These are phyloP conservation scores for Samia ricini DNA, from an alignment of 1,140 invertebrate genomes.

Conservation along the genomic window DNA sequence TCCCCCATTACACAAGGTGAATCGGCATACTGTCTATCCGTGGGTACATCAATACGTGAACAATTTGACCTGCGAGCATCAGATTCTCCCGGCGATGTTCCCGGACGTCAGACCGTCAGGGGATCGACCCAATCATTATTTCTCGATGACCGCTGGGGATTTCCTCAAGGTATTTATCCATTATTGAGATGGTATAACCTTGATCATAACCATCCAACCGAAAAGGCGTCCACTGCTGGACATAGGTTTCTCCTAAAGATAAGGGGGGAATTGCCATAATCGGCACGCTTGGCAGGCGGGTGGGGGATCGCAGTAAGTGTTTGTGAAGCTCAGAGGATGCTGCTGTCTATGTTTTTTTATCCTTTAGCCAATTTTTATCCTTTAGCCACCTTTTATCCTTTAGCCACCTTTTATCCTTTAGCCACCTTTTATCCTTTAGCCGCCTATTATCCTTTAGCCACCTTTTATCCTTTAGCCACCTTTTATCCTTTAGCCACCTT, in stretches of 20 bases:
- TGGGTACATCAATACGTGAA: conserved; percentile 97
- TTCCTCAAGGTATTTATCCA: conserved; percentile 58
- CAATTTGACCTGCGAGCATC: conserved; percentile 89
- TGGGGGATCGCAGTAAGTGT: too few species aligned
- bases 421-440: too few species aligned
- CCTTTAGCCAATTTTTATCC: too few species aligned
- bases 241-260: background rate
- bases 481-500: too few species aligned
- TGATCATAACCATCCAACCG: background rate
- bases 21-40: conserved; percentile 86
- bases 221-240: too few species aligned
- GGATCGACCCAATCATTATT: conserved; percentile 81
- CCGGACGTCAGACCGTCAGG: conserved; percentile 93
- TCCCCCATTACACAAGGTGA: too few species aligned
- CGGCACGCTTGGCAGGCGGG: too few species aligned
- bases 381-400: background rate
- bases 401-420: background rate
- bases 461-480: too few species aligned
- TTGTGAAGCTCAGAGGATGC: too few species aligned
- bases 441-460: too few species aligned
- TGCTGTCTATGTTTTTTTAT: too few species aligned
- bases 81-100: conserved; percentile 87
- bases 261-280: too few species aligned
- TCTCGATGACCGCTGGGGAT: conserved; percentile 95
- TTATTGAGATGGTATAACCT: background rate